Percentiles rank a stretch among this genome's conserved stretches.
phyloP scores from a whole-genome alignment of 2,888 invertebrate species.

The Drosophila percnosoma region DNA sequence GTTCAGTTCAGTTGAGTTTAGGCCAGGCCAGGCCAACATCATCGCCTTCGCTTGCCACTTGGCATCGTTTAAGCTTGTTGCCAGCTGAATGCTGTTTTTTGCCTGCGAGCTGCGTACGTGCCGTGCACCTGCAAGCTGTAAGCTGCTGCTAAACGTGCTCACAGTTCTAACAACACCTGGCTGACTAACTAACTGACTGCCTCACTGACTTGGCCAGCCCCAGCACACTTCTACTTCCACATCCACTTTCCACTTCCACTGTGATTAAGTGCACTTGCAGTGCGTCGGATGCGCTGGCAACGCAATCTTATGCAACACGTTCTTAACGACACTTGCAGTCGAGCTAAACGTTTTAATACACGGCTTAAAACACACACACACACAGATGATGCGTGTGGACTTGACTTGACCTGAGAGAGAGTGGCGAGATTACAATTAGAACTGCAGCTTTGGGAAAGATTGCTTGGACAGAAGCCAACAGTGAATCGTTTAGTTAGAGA shows the following conservation, averaged over 20 bases:
- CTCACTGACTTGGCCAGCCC: neutral
- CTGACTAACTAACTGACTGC: constrained; percentile 14
- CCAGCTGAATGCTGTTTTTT: constrained; percentile 23
- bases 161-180: constrained; percentile 32
- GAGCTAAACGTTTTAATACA: constrained; percentile 51
- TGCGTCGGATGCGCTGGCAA: constrained; percentile 48
- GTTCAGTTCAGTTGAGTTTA: neutral
- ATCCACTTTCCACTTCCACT: constrained; percentile 34
- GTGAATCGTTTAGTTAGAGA: neutral
- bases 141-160: constrained; percentile 53
- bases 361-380: constrained; percentile 14
- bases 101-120: constrained; percentile 61
- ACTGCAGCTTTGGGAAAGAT: neutral
- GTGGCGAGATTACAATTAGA: neutral
- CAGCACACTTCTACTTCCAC: constrained; percentile 3
- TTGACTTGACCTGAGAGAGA: neutral
- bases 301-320: constrained; percentile 54
- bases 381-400: neutral
- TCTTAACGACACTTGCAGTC: constrained; percentile 54
- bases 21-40: constrained; percentile 9
- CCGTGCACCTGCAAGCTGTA: constrained; percentile 16
- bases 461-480: neutral
- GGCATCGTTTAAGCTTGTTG: constrained; percentile 71
- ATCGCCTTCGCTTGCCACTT: constrained; percentile 66
- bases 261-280: constrained; percentile 62